These are phyloP conservation scores for Picathartes gymnocephalus DNA, from an alignment of 2,113 vertebrate species.

Conservation along the genomic window DNA sequence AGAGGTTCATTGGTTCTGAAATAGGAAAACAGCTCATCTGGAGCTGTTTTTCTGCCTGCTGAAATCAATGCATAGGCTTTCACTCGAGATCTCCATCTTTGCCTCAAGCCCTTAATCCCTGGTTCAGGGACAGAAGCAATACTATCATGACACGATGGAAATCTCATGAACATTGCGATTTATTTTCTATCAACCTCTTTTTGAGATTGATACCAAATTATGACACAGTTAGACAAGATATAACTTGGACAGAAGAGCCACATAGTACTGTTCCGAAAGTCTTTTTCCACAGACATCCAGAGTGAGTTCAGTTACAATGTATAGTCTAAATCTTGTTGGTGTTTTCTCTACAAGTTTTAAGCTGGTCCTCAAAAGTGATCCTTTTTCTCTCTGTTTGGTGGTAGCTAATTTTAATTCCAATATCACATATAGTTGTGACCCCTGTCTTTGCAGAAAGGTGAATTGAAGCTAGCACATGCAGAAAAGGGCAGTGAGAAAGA, in stretches of 20 bases:
- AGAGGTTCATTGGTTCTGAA: background rate
- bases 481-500: background rate
- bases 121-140: background rate
- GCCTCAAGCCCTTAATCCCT: background rate
- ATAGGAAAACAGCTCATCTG: background rate
- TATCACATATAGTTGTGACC: background rate
- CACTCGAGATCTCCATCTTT: background rate
- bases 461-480: background rate
- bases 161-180: background rate
- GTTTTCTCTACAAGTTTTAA: background rate
- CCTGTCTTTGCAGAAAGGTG: background rate
- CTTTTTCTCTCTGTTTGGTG: background rate
- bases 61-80: background rate
- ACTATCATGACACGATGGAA: background rate
- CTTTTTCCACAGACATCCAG: background rate
- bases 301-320: background rate
- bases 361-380: background rate
- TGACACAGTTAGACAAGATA: background rate
- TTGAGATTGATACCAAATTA: background rate
- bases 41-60: background rate
- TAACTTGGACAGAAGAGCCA: background rate
- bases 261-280: background rate
- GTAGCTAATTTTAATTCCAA: background rate
- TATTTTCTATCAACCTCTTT: background rate
- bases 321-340: background rate